Conservation (phyloP, 1,140 invertebrate genomes). For the Chrysopa pallens region DNA sequence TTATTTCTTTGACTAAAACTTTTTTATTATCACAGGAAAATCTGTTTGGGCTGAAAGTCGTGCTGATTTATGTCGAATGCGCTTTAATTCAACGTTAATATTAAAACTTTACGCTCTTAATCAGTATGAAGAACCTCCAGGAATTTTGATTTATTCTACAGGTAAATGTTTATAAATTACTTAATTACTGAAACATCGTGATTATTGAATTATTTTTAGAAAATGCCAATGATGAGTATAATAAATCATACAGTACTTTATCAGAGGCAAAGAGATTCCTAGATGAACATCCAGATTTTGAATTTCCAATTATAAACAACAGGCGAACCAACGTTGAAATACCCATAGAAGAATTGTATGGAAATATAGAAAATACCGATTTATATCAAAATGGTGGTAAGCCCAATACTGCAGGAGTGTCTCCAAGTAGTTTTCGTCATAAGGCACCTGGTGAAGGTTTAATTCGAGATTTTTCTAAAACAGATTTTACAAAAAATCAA, state of each 20-base stretch:
- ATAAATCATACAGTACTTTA: slow-evolving; percentile 7
- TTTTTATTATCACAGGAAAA: slow-evolving; percentile 30
- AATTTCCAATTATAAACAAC: slow-evolving; percentile 3
- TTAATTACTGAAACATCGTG: no score
- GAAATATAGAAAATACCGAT: no score
- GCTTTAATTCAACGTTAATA: slow-evolving; percentile 49
- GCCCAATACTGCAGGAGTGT: no score
- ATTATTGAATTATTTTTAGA: no score
- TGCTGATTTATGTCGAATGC: slow-evolving; percentile 48
- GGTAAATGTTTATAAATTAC: no score
- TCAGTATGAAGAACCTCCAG: slow-evolving; percentile 45
- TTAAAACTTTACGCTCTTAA: slow-evolving; percentile 51
- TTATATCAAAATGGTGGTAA: no score
- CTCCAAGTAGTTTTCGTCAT: slow-evolving; percentile 10
- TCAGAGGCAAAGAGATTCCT: slow-evolving; percentile 22
- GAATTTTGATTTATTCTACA: slow-evolving; percentile 47
- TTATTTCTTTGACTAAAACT: slow-evolving; percentile 16
- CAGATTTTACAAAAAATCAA: slow-evolving; percentile 2
- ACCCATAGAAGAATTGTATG: no score
- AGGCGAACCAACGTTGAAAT: slow-evolving; percentile 3
- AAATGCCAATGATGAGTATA: background rate
- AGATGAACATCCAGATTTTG: slow-evolving; percentile 11
- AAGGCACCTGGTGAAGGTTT: slow-evolving; percentile 12
- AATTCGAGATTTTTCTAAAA: slow-evolving; percentile 5
- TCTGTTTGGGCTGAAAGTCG: slow-evolving; percentile 40